A percentile compares a stretch with the other conserved stretches of the same genome.
Conservation (phyloP, 2,797 vertebrate species). For the Cossypha caffra region DNA sequence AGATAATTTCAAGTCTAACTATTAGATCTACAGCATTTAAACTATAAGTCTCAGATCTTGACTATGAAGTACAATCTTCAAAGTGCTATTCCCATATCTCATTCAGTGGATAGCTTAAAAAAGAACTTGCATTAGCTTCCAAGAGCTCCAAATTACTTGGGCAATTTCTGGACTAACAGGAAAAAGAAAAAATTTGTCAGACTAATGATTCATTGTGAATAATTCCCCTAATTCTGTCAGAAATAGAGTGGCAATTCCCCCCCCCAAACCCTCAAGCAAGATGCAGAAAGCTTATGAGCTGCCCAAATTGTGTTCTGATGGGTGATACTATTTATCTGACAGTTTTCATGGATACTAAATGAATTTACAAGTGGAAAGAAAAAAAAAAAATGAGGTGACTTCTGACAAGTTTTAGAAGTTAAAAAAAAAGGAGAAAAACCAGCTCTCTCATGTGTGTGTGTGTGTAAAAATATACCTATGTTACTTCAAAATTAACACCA, state of each 20-base stretch:
- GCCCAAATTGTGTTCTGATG: neutral
- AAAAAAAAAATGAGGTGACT: neutral
- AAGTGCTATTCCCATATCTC: neutral
- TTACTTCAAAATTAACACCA: neutral
- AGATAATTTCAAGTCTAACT: neutral
- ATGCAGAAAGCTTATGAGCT: neutral
- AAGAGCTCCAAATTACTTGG: constrained; percentile 4
- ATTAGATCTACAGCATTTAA: neutral
- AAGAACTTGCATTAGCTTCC: neutral
- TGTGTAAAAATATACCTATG: neutral
- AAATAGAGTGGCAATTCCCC: neutral
- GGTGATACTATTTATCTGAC: neutral
- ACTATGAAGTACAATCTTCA: neutral
- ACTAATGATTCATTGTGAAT: neutral
- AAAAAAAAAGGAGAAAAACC: rapidly evolving
- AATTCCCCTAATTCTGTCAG: neutral
- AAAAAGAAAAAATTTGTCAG: neutral
- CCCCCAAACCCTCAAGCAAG: neutral
- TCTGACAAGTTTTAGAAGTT: neutral
- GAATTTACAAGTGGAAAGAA: neutral
- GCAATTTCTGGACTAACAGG: neutral
- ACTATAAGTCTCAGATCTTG: neutral
- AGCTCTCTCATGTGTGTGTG: neutral
- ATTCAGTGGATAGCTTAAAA: neutral
- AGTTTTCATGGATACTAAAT: neutral